phyloP scores from a whole-genome alignment of 2,888 invertebrate genomes.

The Reticulitermes lucifugus region DNA sequence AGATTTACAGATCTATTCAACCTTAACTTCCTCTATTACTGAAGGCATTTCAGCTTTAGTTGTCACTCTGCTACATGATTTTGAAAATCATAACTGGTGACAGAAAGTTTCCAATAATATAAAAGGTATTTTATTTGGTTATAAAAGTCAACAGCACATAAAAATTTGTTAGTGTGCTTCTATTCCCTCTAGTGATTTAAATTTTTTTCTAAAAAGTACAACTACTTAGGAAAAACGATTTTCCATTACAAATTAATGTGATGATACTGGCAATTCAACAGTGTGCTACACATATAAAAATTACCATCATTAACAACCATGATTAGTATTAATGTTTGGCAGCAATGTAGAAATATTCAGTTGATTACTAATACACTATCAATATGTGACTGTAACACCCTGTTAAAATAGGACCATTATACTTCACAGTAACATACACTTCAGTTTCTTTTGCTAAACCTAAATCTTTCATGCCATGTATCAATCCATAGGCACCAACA shows the following conservation, averaged over 20 bases:
- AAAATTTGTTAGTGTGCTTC: not conserved
- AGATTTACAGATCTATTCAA: too few species aligned
- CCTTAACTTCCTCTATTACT: too few species aligned
- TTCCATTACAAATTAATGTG: not conserved
- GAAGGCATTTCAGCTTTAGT: too few species aligned
- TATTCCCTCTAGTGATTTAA: not conserved
- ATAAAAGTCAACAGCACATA: too few species aligned
- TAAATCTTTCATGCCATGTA: not conserved
- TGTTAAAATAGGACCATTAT: not conserved
- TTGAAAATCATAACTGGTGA: not conserved
- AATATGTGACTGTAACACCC: not conserved
- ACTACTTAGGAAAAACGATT: not conserved
- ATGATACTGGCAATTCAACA: not conserved
- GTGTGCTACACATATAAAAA: not conserved
- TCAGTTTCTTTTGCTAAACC: not conserved
- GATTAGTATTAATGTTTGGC: not conserved
- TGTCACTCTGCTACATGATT: not conserved
- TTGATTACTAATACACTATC: not conserved
- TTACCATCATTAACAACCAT: not conserved
- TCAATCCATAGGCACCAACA: not conserved
- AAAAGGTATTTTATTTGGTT: too few species aligned
- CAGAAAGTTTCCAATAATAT: not conserved
- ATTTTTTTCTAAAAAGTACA: not conserved
- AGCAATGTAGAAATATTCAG: not conserved
- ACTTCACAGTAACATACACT: not conserved